Evolutionary conservation across 2,888 invertebrate species (phyloP), one percentile per base, ranked within the genome.

Genomic region (Galeopsomyia nigrocyanea): DNA sequence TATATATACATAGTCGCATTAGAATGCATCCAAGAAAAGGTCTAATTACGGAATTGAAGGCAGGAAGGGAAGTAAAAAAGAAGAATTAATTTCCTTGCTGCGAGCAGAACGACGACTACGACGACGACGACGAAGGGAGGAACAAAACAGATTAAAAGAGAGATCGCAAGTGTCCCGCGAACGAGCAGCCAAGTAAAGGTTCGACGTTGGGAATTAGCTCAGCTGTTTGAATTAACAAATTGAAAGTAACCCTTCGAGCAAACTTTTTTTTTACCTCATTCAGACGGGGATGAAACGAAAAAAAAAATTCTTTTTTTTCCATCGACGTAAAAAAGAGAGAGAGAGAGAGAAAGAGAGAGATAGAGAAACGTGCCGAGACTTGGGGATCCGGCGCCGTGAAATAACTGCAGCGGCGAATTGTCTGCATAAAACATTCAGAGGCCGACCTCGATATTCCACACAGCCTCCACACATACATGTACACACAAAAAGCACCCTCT

Each of bases 351-450:
- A 73, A 74, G 68, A 19, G 56, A 21, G 56, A 22, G 56, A 56
- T 3, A 56, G 56, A 21, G 21, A 56, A 21, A 51, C 3, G 16
- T 17, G 31, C 16, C 58, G 39, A 39, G 39, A 39, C 39, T 39
- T 39, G 39, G 39, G 39, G 7, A 39, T 78, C 77, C 78, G 79
- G 5, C 26, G 26, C 26, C 81, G 80, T 81, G 81, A 84, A 83
- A 82, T 84, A 84, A 83, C 83, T 83, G 82, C 84, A 82, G 78
- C 79, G 78, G 82, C 80, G 83, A 84, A 84, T 84, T 84, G 83
- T 84, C 83, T 81, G 80, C 79, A 83, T 84, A 82, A 84, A 85
- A 83, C 83, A 84, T 85, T 84, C 85, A 84, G 69, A 68, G 63
- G 61, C 67, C 76, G 74, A 75, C 77, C 77, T 76, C 77, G 76